A percentile compares a stretch with the other conserved stretches of the same genome.
phyloP scores from a whole-genome alignment of 2,888 invertebrate genomes.

The Barypeithes pellucidus region DNA sequence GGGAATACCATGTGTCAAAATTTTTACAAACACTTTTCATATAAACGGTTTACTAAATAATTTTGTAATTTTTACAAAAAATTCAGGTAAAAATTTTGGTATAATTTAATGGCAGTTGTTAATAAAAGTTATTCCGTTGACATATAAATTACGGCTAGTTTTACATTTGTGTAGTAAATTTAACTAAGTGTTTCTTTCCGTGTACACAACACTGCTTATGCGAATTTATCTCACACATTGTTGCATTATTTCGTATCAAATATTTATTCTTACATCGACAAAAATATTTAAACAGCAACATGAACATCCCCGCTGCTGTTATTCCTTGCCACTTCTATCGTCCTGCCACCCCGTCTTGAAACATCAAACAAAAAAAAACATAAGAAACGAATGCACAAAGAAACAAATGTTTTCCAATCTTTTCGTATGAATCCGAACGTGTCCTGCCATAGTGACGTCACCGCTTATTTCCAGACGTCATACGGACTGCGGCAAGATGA shows the following conservation, averaged over 20 bases:
- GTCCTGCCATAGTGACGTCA: constrained; percentile 29
- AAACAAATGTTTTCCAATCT: constrained; percentile 29
- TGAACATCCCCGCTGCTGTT: background rate
- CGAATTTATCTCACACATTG: background rate
- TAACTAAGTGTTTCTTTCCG: too few relatives aligned
- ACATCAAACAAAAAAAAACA: constrained; percentile 44
- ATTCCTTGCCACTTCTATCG: constrained; percentile 33
- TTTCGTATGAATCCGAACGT: constrained; percentile 28
- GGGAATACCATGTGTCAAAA: too few relatives aligned
- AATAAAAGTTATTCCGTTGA: too few relatives aligned
- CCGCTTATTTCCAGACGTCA: constrained; percentile 20
- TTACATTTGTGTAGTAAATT: too few relatives aligned
- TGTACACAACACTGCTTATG: too few relatives aligned
- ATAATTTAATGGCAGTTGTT: too few relatives aligned
- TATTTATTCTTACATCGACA: background rate
- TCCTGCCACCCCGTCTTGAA: constrained; percentile 44
- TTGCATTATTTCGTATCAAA: background rate
- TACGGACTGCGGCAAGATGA: constrained; percentile 46
- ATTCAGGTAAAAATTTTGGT: too few relatives aligned
- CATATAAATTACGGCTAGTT: too few relatives aligned
- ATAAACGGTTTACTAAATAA: too few relatives aligned
- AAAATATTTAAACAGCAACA: background rate
- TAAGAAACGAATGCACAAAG: constrained; percentile 15
- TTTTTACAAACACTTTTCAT: too few relatives aligned
- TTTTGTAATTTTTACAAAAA: too few relatives aligned